Conservation (phyloP, 2,888 invertebrate species). For the Drymonia ruficornis region DNA sequence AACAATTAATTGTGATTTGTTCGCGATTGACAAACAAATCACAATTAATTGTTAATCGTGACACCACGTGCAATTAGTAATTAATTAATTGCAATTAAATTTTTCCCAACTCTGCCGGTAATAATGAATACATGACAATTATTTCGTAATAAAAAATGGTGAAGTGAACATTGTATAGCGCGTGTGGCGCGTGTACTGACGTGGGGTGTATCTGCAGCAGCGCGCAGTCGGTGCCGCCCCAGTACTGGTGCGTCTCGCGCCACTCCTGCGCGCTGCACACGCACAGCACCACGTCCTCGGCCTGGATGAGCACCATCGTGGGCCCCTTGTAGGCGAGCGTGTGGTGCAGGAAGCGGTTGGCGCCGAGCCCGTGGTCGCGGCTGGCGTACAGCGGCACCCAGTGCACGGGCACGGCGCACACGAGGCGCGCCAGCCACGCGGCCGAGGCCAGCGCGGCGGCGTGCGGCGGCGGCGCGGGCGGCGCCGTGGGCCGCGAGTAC, state of each 20-base stretch:
- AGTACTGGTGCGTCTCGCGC: conserved; percentile 93
- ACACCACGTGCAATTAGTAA: too few species aligned
- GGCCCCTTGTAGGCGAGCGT: conserved; percentile 91
- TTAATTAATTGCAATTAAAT: too few species aligned
- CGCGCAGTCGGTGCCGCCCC: conserved; percentile 92
- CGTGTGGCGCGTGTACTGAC: conserved; percentile 63
- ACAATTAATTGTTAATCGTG: too few species aligned
- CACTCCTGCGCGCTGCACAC: conserved; percentile 92
- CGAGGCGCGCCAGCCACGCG: conserved; percentile 86
- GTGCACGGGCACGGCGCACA: conserved; percentile 89
- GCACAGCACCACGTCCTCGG: conserved; percentile 88
- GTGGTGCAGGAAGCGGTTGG: conserved; percentile 95
- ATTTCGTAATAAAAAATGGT: too few species aligned
- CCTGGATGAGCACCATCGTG: conserved; percentile 86
- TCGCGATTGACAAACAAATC: too few species aligned
- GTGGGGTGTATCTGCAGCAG: conserved; percentile 91
- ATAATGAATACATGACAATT: too few species aligned
- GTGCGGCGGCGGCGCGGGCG: conserved; percentile 48
- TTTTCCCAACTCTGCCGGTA: too few species aligned
- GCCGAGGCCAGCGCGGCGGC: conserved; percentile 71
- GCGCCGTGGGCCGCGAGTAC: conserved; percentile 69
- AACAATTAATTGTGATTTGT: too few species aligned
- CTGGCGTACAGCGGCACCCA: conserved; percentile 95
- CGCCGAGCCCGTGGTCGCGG: conserved; percentile 93
- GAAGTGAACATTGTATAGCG: too few species aligned